These are phyloP conservation scores for Sarcophilus harrisii DNA, from an alignment of 2,797 vertebrate species.

Conservation along the genomic window DNA sequence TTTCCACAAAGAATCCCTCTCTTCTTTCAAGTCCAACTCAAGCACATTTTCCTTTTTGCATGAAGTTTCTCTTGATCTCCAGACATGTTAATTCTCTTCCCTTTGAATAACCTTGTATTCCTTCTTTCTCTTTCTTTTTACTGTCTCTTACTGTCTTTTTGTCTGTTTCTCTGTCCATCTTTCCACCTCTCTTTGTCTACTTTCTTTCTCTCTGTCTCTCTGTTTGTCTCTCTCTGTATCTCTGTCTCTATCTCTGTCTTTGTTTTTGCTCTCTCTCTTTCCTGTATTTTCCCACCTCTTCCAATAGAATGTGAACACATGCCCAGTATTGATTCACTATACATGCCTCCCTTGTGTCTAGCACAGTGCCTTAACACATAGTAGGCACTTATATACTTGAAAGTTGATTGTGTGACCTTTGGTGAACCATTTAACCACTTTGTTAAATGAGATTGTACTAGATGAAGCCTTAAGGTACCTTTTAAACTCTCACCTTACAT, in stretches of 20 bases:
- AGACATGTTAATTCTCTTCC: neutral
- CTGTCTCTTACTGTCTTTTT: too few relatives aligned
- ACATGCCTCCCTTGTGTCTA: neutral
- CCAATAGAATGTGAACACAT: neutral
- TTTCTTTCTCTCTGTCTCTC: too few relatives aligned
- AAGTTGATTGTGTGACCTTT: neutral
- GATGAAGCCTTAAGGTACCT: neutral
- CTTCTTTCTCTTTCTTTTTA: neutral
- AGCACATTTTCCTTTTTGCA: neutral
- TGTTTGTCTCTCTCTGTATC: too few relatives aligned
- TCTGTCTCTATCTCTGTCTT: too few relatives aligned
- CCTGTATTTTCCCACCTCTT: neutral
- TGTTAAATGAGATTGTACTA: neutral
- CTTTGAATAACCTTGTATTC: neutral
- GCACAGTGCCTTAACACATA: neutral
- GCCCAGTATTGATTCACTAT: neutral
- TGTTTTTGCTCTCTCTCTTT: too few relatives aligned
- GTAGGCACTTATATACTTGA: neutral
- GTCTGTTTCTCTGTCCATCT: too few relatives aligned
- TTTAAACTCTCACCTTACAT: neutral
- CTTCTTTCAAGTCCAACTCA: neutral
- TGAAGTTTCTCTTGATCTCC: neutral
- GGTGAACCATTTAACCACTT: neutral
- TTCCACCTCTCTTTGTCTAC: too few relatives aligned
- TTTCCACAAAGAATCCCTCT: neutral